Conservation (phyloP, 2,113 vertebrate genomes). For the Talpa occidentalis region DNA sequence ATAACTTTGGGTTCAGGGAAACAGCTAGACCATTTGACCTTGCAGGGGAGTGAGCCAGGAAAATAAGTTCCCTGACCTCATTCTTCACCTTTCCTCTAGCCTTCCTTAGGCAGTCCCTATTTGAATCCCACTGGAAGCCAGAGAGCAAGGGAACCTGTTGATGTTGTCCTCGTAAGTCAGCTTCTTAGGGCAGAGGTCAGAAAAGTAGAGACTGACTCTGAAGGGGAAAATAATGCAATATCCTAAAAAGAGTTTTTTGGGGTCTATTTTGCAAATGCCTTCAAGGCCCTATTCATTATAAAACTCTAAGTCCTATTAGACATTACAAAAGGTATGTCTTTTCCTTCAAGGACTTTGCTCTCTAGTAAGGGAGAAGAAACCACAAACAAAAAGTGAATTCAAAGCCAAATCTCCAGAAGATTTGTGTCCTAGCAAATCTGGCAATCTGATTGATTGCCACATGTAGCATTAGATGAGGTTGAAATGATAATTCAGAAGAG, state of each 20-base stretch:
- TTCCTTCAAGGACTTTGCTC: background rate
- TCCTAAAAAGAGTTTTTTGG: background rate
- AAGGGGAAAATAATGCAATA: background rate
- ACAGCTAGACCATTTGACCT: background rate
- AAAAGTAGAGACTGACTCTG: background rate
- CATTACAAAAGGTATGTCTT: background rate
- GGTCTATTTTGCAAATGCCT: background rate
- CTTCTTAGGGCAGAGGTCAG: background rate
- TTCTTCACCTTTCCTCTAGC: background rate
- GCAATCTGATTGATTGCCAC: background rate
- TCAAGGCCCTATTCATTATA: background rate
- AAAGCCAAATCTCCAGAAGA: constrained; percentile 19
- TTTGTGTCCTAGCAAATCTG: constrained; percentile 8
- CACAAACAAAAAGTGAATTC: constrained; percentile 38
- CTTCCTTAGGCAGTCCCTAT: background rate
- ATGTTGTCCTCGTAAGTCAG: background rate
- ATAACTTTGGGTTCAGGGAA: background rate
- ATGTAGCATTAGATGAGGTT: background rate
- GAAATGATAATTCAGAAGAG: background rate
- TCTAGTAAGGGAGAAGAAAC: background rate
- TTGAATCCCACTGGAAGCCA: background rate
- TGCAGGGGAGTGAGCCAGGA: background rate
- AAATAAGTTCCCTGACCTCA: background rate
- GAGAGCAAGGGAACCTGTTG: background rate
- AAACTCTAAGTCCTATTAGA: background rate